Conservation (phyloP, 2,797 vertebrate genomes). For the Notolepis coatsorum region DNA sequence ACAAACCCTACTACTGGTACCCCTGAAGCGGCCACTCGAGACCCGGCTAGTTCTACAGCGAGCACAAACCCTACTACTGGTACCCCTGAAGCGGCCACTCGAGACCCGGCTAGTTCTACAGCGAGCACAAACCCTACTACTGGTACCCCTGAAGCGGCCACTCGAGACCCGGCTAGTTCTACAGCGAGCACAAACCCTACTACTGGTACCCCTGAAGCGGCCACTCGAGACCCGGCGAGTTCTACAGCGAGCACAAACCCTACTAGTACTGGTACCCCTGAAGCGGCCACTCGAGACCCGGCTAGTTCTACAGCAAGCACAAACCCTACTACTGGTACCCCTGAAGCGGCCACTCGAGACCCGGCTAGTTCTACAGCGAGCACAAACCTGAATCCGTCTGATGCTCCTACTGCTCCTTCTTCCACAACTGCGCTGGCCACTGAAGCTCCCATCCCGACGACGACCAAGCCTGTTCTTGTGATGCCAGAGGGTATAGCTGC, state of each 20-base stretch:
- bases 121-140: neutral
- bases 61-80: neutral
- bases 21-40: neutral
- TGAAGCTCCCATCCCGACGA: slow-evolving; percentile 24
- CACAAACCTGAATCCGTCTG: neutral
- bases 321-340: neutral
- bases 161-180: neutral
- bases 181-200: neutral
- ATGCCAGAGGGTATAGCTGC: slow-evolving; percentile 41
- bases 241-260: neutral
- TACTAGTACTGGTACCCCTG: neutral
- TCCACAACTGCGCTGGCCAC: neutral
- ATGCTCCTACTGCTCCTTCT: slow-evolving; percentile 3
- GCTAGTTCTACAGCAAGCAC: neutral
- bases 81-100: neutral
- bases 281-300: neutral
- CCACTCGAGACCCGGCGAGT: neutral
- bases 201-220: neutral
- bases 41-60: neutral
- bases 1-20: neutral
- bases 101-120: neutral
- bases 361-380: neutral
- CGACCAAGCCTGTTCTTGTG: slow-evolving; percentile 9
- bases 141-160: neutral
- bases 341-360: neutral